These are phyloP conservation scores for Saccopteryx leptura DNA, from an alignment of 2,113 vertebrate genomes.

Conservation along the genomic window DNA sequence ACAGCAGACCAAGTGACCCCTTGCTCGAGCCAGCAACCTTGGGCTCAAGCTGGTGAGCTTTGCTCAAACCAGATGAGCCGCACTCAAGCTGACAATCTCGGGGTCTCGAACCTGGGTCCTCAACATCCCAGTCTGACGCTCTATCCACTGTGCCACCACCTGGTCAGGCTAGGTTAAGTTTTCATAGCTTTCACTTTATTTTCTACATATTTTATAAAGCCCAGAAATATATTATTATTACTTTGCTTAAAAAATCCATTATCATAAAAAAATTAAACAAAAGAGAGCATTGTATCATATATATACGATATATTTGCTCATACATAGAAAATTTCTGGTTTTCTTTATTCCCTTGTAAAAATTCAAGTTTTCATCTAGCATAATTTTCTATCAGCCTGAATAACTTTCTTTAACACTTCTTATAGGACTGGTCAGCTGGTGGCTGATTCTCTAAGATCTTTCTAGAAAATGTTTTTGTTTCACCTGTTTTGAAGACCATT, in stretches of 20 bases:
- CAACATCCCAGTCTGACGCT: too few relatives aligned
- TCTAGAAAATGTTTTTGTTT: not conserved
- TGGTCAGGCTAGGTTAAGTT: not conserved
- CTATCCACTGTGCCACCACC: too few relatives aligned
- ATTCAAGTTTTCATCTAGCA: not conserved
- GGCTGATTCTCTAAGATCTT: not conserved
- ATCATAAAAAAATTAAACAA: not conserved
- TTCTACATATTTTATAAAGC: not conserved
- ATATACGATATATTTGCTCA: not conserved
- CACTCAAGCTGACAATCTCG: too few relatives aligned
- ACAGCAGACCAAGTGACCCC: too few relatives aligned
- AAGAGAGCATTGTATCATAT: not conserved
- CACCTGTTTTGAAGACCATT: not conserved
- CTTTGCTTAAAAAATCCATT: constrained; percentile 6
- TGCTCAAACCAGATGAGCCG: too few relatives aligned
- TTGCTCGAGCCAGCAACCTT: too few relatives aligned
- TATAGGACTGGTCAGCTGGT: not conserved
- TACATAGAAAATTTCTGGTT: not conserved
- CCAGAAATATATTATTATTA: not conserved
- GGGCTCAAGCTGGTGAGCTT: too few relatives aligned
- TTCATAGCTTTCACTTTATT: not conserved
- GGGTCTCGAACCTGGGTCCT: too few relatives aligned
- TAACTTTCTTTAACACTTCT: not conserved
- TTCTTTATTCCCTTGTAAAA: not conserved
- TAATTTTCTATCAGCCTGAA: not conserved